These are phyloP conservation scores for Cosmopolites sordidus DNA, from an alignment of 2,888 invertebrate species.

Conservation along the genomic window DNA sequence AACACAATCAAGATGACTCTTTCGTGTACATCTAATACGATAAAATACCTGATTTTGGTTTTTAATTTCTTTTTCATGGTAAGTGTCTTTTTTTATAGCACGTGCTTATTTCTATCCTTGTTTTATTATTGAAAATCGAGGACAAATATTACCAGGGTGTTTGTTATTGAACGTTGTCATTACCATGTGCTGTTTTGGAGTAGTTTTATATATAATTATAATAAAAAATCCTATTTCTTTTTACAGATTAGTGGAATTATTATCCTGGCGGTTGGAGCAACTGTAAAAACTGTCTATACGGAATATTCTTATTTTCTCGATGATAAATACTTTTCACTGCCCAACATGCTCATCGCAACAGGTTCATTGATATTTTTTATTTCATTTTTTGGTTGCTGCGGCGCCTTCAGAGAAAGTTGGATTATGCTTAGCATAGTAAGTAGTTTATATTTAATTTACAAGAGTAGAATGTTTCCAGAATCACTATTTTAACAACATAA, in stretches of 20 bases:
- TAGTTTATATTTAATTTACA: too few species aligned
- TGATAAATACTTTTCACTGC: conserved; percentile 77
- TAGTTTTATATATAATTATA: too few species aligned
- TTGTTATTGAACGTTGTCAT: too few species aligned
- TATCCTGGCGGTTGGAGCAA: conserved; percentile 76
- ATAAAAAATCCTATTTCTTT: conserved; percentile 21
- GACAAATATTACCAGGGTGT: too few species aligned
- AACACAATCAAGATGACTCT: conserved; percentile 35
- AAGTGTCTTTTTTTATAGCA: conserved; percentile 48
- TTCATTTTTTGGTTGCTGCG: conserved; percentile 94
- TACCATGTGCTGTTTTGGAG: too few species aligned
- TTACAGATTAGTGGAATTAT: conserved; percentile 83
- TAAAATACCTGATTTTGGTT: conserved; percentile 80
- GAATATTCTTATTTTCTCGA: conserved; percentile 77
- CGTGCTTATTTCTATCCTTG: too few species aligned
- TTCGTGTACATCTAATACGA: conserved; percentile 51
- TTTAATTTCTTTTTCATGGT: conserved; percentile 86
- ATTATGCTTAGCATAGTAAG: conserved; percentile 89
- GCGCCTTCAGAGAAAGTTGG: conserved; percentile 90
- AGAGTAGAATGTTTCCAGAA: too few species aligned
- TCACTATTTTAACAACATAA: too few species aligned
- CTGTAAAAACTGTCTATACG: conserved; percentile 66
- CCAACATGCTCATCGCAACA: conserved; percentile 80
- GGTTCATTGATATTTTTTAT: conserved; percentile 87
- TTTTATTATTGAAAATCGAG: too few species aligned